Conservation (phyloP, 2,113 vertebrate genomes). For the Egretta garzetta region DNA sequence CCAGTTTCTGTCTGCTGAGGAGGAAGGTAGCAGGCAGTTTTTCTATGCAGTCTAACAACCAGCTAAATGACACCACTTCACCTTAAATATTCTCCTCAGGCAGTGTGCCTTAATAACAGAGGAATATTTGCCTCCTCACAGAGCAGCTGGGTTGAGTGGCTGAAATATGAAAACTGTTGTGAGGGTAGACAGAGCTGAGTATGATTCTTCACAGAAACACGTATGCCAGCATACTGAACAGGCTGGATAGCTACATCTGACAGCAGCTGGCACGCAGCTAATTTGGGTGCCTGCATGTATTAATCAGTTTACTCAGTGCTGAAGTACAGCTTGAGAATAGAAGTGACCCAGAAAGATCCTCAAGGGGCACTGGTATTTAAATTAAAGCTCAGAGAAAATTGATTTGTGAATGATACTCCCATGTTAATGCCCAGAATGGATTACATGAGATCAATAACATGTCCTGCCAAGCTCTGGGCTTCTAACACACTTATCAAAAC, state of each 20-base stretch:
- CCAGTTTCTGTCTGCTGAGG: not conserved
- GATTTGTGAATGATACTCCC: not conserved
- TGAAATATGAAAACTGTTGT: not conserved
- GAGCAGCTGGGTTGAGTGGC: not conserved
- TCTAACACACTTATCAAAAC: not conserved
- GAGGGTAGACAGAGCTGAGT: not conserved
- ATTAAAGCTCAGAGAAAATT: constrained; percentile 6
- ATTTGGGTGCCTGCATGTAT: not conserved
- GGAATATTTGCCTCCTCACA: not conserved
- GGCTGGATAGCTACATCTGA: not conserved
- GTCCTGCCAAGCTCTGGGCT: not conserved
- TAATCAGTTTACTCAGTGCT: not conserved
- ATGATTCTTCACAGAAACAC: not conserved
- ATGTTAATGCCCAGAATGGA: not conserved
- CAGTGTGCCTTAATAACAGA: not conserved
- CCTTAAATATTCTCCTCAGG: not conserved
- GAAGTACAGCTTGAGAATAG: not conserved
- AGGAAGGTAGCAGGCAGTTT: not conserved
- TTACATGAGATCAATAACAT: not conserved
- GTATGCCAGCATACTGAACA: not conserved
- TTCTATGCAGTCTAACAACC: not conserved
- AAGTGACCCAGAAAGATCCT: not conserved
- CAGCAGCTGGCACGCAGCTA: not conserved
- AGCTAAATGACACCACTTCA: not conserved
- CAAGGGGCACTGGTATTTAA: not conserved